Evolutionary conservation across 2,113 vertebrate species (phyloP).

Genomic region (Poecilia latipinna): DNA sequence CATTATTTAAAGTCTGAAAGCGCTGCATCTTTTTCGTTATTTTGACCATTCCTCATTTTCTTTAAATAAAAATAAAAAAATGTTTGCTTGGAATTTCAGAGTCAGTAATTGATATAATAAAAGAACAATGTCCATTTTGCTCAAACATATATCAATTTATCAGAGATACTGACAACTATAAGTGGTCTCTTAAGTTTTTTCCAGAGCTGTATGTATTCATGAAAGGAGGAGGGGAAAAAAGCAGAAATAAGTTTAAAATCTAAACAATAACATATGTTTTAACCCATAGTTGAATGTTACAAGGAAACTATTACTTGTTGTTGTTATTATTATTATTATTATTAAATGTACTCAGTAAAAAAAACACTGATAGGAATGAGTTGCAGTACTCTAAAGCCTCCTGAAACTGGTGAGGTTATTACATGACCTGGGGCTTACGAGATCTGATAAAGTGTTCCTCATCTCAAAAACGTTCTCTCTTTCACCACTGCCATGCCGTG

Average conservation of each 20-base stretch:
- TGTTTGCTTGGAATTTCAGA: too few relatives aligned
- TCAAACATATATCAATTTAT: too few relatives aligned
- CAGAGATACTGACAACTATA: too few relatives aligned
- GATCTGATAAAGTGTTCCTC: conserved; percentile 6
- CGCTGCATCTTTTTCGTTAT: too few relatives aligned
- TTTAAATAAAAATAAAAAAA: too few relatives aligned
- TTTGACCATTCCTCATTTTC: too few relatives aligned
- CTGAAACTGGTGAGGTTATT: not conserved
- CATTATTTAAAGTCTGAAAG: too few relatives aligned
- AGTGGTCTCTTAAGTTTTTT: too few relatives aligned
- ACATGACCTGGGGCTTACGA: conserved; percentile 3
- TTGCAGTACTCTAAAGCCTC: not conserved
- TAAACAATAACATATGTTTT: not conserved
- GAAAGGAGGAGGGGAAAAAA: not conserved
- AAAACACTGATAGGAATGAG: not conserved
- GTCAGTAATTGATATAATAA: too few relatives aligned
- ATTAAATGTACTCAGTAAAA: not conserved
- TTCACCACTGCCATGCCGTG: conserved; percentile 3
- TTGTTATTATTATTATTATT: not conserved
- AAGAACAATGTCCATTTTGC: too few relatives aligned
- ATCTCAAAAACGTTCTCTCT: conserved; percentile 3
- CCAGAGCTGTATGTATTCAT: too few relatives aligned
- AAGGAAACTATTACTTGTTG: not conserved
- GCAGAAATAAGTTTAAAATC: not conserved
- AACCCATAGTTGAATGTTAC: not conserved